phyloP scores from a whole-genome alignment of 2,113 vertebrate genomes.

The Phalacrocorax brasilianus region DNA sequence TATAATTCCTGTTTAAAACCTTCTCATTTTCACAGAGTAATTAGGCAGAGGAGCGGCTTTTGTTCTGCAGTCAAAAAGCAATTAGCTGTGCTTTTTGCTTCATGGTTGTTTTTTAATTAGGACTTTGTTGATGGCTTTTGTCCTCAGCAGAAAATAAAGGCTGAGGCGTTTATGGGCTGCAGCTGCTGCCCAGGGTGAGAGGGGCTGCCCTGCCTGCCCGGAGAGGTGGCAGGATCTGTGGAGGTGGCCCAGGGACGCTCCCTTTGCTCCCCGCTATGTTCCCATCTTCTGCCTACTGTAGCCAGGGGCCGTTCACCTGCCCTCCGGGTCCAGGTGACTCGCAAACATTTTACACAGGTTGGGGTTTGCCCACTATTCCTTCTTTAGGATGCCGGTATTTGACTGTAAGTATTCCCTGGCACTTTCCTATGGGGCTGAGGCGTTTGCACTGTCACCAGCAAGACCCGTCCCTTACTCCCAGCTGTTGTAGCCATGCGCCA shows the following conservation, averaged over 20 bases:
- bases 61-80: slow-evolving; percentile 62
- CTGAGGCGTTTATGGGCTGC: background rate
- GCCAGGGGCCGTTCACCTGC: background rate
- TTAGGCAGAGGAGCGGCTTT: slow-evolving; percentile 39
- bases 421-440: background rate
- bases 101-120: slow-evolving; percentile 53
- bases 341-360: background rate
- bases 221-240: background rate
- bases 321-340: background rate
- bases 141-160: slow-evolving; percentile 13
- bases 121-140: slow-evolving; percentile 41
- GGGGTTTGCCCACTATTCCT: background rate
- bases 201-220: background rate
- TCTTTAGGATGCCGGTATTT: background rate
- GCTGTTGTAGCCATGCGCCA: background rate
- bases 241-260: background rate
- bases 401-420: background rate
- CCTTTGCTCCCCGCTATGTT: background rate
- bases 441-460: background rate
- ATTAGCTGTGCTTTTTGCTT: slow-evolving; percentile 56
- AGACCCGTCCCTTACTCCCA: background rate
- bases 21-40: slow-evolving; percentile 53
- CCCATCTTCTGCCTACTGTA: background rate
- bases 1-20: slow-evolving; percentile 52
- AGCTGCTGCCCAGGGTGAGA: background rate